phyloP scores from a whole-genome alignment of 2,888 invertebrate species.

The Syritta pipiens region DNA sequence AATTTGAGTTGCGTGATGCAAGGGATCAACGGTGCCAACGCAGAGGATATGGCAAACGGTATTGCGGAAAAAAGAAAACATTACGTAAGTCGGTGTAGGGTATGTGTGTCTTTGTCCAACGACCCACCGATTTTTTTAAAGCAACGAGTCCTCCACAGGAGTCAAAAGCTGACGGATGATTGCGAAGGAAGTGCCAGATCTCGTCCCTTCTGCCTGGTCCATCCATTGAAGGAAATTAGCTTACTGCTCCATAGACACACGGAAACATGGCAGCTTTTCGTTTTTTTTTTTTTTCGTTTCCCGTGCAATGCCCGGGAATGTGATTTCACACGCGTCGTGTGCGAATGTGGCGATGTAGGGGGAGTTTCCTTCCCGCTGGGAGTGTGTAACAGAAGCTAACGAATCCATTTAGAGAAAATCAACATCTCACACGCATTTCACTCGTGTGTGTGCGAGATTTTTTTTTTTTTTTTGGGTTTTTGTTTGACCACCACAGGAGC shows the following conservation, averaged over 20 bases:
- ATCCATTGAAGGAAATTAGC: too few species aligned
- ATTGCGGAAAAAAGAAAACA: background rate
- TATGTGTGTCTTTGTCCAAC: too few species aligned
- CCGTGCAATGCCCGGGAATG: slow-evolving; percentile 35
- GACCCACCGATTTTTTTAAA: background rate
- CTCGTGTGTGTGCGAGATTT: slow-evolving; percentile 14
- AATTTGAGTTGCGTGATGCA: slow-evolving; percentile 51
- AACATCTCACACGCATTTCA: slow-evolving; percentile 38
- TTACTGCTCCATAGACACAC: too few species aligned
- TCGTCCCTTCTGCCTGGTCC: too few species aligned
- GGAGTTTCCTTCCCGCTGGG: background rate
- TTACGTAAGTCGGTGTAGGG: background rate
- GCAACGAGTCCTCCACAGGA: too few species aligned
- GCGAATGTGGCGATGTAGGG: slow-evolving; percentile 1
- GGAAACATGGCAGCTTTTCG: too few species aligned
- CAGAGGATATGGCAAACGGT: slow-evolving; percentile 3
- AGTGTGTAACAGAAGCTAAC: slow-evolving; percentile 8
- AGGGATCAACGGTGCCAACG: slow-evolving; percentile 11
- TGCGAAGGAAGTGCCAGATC: too few species aligned
- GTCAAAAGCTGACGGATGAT: too few species aligned
- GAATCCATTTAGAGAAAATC: slow-evolving; percentile 44
- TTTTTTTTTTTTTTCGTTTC: too few species aligned
- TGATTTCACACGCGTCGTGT: slow-evolving; percentile 46
- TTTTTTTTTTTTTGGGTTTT: background rate
- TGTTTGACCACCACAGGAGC: background rate